Evolutionary conservation across 2,888 invertebrate species (phyloP), one percentile per base, ranked within the genome.

Genomic region (Xanthia icteritia): DNA sequence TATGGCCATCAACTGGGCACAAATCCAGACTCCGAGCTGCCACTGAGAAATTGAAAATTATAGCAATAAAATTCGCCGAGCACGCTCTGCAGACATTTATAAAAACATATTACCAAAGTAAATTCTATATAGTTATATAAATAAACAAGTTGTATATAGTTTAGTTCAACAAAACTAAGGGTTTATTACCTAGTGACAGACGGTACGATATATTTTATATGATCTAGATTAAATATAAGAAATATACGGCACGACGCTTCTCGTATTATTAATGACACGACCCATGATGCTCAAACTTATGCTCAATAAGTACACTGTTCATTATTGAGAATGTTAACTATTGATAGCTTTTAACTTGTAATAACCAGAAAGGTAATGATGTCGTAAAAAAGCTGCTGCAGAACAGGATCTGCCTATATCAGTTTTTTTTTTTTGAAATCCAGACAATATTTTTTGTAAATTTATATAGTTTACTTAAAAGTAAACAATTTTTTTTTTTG

Each of bases 221-320:
- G 31, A 69, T 74, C 66, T 77, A 82, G 70, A 85, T 78, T 64
- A 64, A 71, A 82, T 78, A 70, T 84, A 82, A 86, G 56, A 82
- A 85, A 75, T 75, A 82, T 66, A 56, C 74, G 23, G 42, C 60
- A 68, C 66, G 39, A 15, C 54, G 72, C 54, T 36, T 36, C 72
- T 82, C n/a, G 72, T 70, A 75, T 66, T 78, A 78, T 75, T 75
- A 78, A 70, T 75, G 60, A 75, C 23, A 69, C 0, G 11, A 54
- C 9, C 73, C 58, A 9, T 0, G 73, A 27, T 70, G 45, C 78
- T 78, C 72, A 82, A 84, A 51, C 51, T 51, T 51, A 51, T 51
- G 51, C 23, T 23, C 23, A 23, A 51, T 48, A 20, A 20, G 6
- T 51, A 20, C 20, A 51, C 3, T 9, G 5, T 45, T 15, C 15